Conservation (phyloP, 2,888 invertebrate species). For the Entomobrya proxima region DNA sequence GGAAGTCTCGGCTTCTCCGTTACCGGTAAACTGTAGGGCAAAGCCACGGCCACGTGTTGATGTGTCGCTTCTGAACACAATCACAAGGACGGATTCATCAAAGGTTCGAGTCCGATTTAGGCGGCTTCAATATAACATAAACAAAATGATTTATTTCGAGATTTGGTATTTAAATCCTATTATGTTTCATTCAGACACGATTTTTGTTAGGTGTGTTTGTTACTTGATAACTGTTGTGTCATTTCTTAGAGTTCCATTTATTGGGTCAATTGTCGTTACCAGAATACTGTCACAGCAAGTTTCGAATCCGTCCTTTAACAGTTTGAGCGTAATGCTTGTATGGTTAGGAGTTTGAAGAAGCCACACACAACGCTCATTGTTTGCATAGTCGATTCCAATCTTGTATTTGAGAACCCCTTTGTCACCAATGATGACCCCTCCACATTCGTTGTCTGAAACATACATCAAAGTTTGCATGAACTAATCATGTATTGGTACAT, state of each 20-base stretch:
- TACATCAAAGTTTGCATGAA: background rate
- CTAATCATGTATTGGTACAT: background rate
- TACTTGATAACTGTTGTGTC: slow-evolving; percentile 40
- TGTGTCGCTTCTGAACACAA: slow-evolving; percentile 29
- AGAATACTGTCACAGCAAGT: slow-evolving; percentile 58
- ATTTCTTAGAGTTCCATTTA: slow-evolving; percentile 41
- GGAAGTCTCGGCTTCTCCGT: background rate
- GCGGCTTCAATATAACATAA: slow-evolving; percentile 30
- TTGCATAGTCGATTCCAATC: slow-evolving; percentile 19
- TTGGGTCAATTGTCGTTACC: slow-evolving; percentile 48
- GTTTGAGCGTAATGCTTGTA: slow-evolving; percentile 37
- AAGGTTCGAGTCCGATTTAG: slow-evolving; percentile 44
- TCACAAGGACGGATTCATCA: slow-evolving; percentile 76
- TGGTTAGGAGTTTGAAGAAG: slow-evolving; percentile 47
- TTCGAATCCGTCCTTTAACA: slow-evolving; percentile 65
- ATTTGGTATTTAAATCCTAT: background rate
- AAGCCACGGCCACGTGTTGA: slow-evolving; percentile 34
- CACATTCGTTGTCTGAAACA: slow-evolving; percentile 44
- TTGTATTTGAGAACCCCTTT: slow-evolving; percentile 54
- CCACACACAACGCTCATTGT: slow-evolving; percentile 61
- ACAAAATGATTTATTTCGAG: background rate
- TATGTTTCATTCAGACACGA: background rate
- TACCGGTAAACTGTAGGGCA: slow-evolving; percentile 23
- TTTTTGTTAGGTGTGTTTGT: background rate
- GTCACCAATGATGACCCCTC: slow-evolving; percentile 48